Conservation (phyloP, 2,888 invertebrate genomes). For the Temnothorax ravouxi region DNA sequence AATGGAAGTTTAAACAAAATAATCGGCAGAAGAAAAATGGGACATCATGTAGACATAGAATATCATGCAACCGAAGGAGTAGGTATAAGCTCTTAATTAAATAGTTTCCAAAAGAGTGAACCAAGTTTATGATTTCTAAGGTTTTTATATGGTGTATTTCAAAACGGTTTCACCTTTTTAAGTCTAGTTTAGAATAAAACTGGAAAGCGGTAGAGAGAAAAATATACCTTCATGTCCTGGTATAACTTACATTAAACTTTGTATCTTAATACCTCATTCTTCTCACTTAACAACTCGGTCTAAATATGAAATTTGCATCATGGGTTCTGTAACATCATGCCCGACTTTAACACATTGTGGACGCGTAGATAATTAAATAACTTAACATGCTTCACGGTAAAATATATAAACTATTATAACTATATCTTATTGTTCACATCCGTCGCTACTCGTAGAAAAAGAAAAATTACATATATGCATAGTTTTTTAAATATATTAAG, state of each 20-base stretch:
- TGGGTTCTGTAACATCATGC: too few relatives aligned
- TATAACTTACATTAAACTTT: neutral
- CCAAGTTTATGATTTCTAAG: neutral
- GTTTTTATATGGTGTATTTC: neutral
- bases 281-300: too few relatives aligned
- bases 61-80: slow-evolving; percentile 64
- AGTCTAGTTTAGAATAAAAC: neutral
- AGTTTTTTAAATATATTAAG: too few relatives aligned
- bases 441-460: too few relatives aligned
- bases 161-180: neutral
- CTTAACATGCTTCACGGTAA: too few relatives aligned
- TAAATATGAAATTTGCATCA: too few relatives aligned
- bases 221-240: neutral
- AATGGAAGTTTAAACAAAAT: slow-evolving; percentile 34
- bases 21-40: slow-evolving; percentile 41
- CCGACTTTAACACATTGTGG: too few relatives aligned
- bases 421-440: too few relatives aligned
- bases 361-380: too few relatives aligned
- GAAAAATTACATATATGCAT: too few relatives aligned
- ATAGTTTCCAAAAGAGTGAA: neutral
- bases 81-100: slow-evolving; percentile 63
- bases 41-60: slow-evolving; percentile 61
- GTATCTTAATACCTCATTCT: neutral
- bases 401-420: too few relatives aligned
- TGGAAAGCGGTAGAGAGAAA: neutral